A percentile compares a stretch with the other conserved stretches of the same genome.
Conservation (phyloP, 2,888 invertebrate genomes). For the Callyntrura guangdongensis region DNA sequence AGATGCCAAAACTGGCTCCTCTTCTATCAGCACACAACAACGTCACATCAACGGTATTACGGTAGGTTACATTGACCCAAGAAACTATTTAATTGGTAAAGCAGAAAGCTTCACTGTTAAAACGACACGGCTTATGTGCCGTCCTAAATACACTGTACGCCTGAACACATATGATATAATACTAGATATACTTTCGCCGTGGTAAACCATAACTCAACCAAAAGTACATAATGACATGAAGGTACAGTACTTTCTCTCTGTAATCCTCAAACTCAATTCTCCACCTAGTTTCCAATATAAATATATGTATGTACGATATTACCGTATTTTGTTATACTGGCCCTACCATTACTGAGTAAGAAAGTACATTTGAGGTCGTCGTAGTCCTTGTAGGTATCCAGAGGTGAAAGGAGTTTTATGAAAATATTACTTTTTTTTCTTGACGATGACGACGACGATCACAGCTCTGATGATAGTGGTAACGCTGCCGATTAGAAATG, state of each 20-base stretch:
- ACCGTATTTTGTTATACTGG: no score
- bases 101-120: background rate
- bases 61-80: constrained; percentile 31
- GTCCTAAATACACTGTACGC: background rate
- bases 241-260: background rate
- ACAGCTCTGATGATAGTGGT: background rate
- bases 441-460: constrained; percentile 33
- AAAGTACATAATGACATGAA: constrained; percentile 34
- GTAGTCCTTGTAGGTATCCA: background rate
- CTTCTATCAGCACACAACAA: constrained; percentile 5
- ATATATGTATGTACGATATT: background rate
- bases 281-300: constrained; percentile 47
- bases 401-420: constrained; percentile 2
- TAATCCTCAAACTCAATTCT: constrained; percentile 44
- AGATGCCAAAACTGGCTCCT: background rate
- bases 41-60: constrained; percentile 22
- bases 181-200: background rate
- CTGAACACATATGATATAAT: background rate
- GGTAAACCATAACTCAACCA: constrained; percentile 41
- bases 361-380: no score
- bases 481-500: constrained; percentile 14
- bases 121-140: background rate
- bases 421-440: constrained; percentile 32
- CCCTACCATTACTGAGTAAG: no score
- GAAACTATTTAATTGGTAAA: constrained; percentile 49